A percentile compares a stretch with the other conserved stretches of the same genome.
Conservation (phyloP, 2,888 invertebrate genomes). For the Drosophila emarginata region DNA sequence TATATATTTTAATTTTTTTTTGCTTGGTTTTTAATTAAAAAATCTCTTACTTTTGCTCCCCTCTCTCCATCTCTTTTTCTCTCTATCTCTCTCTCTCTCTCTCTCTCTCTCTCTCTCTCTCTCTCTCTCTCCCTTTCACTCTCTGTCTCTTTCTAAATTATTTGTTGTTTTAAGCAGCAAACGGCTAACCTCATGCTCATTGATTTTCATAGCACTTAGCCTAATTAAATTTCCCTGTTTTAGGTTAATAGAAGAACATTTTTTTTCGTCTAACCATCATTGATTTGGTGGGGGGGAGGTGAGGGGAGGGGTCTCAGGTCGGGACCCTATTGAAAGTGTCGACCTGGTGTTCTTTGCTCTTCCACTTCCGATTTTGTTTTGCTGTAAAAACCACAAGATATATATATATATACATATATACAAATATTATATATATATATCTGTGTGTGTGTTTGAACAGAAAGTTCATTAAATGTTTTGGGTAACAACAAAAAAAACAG, state of each 20-base stretch:
- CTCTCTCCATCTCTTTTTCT: background rate
- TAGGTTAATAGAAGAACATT: constrained; percentile 29
- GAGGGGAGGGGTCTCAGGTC: background rate
- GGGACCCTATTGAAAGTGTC: background rate
- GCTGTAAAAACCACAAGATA: background rate
- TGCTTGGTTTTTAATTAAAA: background rate
- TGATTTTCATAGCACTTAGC: constrained; percentile 62
- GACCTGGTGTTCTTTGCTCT: constrained; percentile 1
- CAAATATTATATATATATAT: background rate
- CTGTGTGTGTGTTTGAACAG: background rate
- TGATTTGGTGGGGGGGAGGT: constrained; percentile 35
- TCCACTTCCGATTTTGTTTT: background rate
- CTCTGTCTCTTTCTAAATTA: background rate
- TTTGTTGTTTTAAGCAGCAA: background rate
- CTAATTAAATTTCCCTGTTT: constrained; percentile 65
- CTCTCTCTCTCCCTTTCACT: background rate
- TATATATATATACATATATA: background rate
- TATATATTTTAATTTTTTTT: background rate
- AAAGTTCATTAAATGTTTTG: constrained; percentile 42
- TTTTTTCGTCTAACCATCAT: constrained; percentile 17
- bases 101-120: too few species aligned
- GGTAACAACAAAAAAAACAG: background rate
- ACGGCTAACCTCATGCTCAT: constrained; percentile 36
- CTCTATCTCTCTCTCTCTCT: background rate
- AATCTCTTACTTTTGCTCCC: background rate